Base-by-base conservation (phyloP, 2,888 invertebrate species). In the Dolichomitus sp. region DNA sequence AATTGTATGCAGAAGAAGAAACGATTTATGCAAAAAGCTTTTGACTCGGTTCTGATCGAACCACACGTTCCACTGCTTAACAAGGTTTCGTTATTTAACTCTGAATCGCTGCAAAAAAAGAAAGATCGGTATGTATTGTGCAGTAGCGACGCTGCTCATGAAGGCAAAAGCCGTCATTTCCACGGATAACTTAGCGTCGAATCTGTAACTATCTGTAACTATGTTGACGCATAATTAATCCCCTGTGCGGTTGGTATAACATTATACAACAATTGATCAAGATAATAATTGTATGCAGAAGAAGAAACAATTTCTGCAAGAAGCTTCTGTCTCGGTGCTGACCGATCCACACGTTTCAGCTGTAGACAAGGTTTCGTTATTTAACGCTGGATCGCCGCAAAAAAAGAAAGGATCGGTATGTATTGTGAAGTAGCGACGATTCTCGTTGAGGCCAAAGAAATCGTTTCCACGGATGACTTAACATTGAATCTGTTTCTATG, bases 11-110 rank as follows among this genome's bases (percentile, higher is more conserved):
- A 23, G 23, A 23, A 23, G 23, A 23, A 23, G 23, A 23, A 23
- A 23, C 23, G 23, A 23, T 23, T 23, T 23, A 23, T 23, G 23
- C 23, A 23, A 23, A 23, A 23, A 23, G 23, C 23, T 57, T 57
- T 57, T 57, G 54, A 30, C 19, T 37, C 12, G 50, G 14, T 30
- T 14, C 19, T 52, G 50, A 69, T 48, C 30, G 5, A 59, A 66
- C 63, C 9, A 9, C 42, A 48, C 17, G 45, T 69, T 72, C 50
- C n/a, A 4, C 57, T 12, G 19, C 63, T n/a, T 19, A 14, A 40
- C 61, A 37, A 17, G 14, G 69, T 78, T 82, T 82, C 69, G 74
- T 66, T 59, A 79, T 75, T 74, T 23, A 45, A 52, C 50, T 65
- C 40, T 30, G 69, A 70, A 61, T 48, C 45, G 63, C 66, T 11